Base-by-base conservation (phyloP, 2,888 invertebrate genomes). In the Ophion slaviceki region DNA sequence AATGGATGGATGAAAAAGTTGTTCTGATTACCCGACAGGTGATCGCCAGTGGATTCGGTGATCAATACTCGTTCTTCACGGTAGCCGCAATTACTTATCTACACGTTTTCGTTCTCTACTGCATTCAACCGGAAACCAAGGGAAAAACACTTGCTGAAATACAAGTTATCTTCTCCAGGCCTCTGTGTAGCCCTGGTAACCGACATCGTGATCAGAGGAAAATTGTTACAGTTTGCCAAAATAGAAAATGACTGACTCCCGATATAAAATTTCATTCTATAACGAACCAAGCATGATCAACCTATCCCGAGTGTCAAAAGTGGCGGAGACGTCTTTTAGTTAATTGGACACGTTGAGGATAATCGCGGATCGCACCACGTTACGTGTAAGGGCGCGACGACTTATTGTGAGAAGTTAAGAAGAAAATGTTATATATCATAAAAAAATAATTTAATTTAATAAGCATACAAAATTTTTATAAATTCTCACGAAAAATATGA, bases 31-130 rank as follows among this genome's bases (percentile, higher is more conserved):
- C 47, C 11, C 47, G 47, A 70, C 82, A 88, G 88, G 79, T 86
- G 57, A 88, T 88, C 24, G 32, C 83, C 17, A 82, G 68, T 8
- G 20, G 59, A 57, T 80, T 64, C 47, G 87, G 87, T 1, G 79
- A 77, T 68, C 82, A 86, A 80, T 88, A 86, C 62, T 81, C 88
- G 10, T 88, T 88, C 59, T 88, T 84, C 86, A 67, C 67, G 20
- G 75, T 84, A 11, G 74, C 84, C 14, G 10, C 71, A 61, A 75
- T 88, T 62, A 88, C 86, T 40, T 86, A 62, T 20, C 36, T 53
- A 0, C 84, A 85, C 71, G 68, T 81, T 45, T 47, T 85, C 47
- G 47, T 86, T 36, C 77, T 87, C 2, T 57, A 86, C 74, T 70
- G 77, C 59, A 80, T 88, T 14, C 71, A 85, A 47, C 87, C 88